Evolutionary conservation across 92 coral and sea anemone species (phyloP).

Genomic region (Desmophyllum pertusum): DNA sequence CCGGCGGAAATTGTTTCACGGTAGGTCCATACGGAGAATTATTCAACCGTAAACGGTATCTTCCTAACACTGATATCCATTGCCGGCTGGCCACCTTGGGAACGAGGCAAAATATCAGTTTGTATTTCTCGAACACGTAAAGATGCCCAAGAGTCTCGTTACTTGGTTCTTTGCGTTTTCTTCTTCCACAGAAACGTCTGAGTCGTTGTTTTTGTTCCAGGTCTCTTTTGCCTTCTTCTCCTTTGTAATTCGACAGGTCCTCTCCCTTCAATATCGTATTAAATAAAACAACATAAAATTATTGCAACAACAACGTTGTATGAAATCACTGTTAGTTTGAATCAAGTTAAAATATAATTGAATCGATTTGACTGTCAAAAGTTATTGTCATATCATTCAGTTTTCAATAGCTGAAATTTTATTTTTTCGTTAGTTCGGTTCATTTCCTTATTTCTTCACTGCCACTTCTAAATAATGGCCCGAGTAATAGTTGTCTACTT

Average conservation of each 20-base stretch:
- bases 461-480: neutral
- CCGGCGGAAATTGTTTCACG: conserved; percentile 6
- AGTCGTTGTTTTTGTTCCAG: neutral
- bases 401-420: too few species aligned
- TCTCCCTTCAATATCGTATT: neutral
- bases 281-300: neutral
- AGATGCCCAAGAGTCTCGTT: conserved; percentile 9
- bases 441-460: too few species aligned
- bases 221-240: conserved; percentile 10
- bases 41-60: neutral
- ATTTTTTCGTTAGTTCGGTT: too few species aligned
- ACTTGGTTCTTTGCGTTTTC: neutral
- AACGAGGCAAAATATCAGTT: conserved; percentile 10
- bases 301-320: neutral
- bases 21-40: conserved; percentile 12
- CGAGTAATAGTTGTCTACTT: neutral
- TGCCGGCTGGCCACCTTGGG: conserved; percentile 12
- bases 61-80: neutral
- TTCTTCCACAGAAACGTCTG: neutral
- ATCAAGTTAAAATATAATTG: too few species aligned
- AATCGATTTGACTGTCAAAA: too few species aligned
- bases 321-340: too few species aligned
- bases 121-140: conserved; percentile 15
- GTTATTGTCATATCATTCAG: too few species aligned
- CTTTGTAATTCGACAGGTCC: neutral